Evolutionary conservation across 2,888 invertebrate genomes (phyloP).

Genomic region (Alentia gelatinosa): DNA sequence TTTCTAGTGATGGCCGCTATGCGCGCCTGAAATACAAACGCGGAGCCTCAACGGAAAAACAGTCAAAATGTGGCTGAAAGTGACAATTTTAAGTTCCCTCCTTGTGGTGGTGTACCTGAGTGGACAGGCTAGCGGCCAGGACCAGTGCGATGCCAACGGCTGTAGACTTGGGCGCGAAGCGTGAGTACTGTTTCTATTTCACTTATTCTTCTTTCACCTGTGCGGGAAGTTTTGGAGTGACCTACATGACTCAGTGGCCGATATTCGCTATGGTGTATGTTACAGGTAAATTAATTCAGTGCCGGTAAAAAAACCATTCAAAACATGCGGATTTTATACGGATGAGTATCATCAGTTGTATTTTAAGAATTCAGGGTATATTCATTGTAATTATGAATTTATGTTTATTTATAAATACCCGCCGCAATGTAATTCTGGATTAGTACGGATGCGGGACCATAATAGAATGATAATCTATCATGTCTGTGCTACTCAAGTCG

Average conservation of each 20-base stretch:
- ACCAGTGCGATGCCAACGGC: constrained; percentile 11
- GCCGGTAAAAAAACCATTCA: too few species aligned
- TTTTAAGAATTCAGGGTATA: too few species aligned
- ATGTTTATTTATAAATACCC: too few species aligned
- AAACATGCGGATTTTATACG: too few species aligned
- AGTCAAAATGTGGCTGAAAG: constrained; percentile 35
- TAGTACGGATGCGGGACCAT: too few species aligned
- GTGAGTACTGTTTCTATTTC: neutral
- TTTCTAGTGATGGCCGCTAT: neutral
- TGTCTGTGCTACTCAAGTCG: too few species aligned
- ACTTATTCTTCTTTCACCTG: neutral
- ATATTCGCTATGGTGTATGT: neutral
- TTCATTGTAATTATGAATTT: too few species aligned
- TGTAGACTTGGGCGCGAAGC: constrained; percentile 25
- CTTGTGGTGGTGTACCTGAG: neutral
- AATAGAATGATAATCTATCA: too few species aligned
- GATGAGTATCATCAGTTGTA: too few species aligned
- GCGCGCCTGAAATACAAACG: neutral
- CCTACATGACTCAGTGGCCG: constrained; percentile 10
- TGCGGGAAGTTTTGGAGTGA: neutral
- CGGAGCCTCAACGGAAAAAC: neutral
- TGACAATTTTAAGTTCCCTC: neutral
- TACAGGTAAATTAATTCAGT: too few species aligned
- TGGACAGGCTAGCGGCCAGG: neutral
- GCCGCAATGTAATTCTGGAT: too few species aligned